A percentile compares a stretch with the other conserved stretches of the same genome.
phyloP scores from a whole-genome alignment of 2,888 invertebrate genomes.

The Drosophila putrida region DNA sequence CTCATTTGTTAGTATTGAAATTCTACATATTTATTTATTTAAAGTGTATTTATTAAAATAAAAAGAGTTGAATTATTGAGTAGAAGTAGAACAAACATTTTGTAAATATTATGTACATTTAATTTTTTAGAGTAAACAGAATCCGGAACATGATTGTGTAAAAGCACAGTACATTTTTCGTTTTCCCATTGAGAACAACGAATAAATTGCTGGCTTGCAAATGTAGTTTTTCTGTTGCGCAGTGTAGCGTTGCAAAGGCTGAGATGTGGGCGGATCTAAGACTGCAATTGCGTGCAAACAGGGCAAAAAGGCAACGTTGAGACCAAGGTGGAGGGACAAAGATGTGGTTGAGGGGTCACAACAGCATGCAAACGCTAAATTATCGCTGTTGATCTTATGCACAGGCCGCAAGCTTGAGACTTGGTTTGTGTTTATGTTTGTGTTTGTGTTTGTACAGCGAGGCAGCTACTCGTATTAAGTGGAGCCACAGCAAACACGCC shows the following conservation, averaged over 20 bases:
- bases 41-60: too few species aligned
- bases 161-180: conserved; percentile 22
- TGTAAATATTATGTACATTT: background rate
- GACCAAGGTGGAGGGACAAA: background rate
- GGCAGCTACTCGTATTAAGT: conserved; percentile 59
- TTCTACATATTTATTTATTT: too few species aligned
- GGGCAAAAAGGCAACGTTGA: background rate
- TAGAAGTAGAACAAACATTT: background rate
- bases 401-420: conserved; percentile 31
- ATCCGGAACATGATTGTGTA: background rate
- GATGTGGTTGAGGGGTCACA: conserved; percentile 14
- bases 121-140: background rate
- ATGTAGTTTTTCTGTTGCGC: conserved; percentile 32
- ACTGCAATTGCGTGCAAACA: conserved; percentile 9
- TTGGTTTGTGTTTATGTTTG: conserved; percentile 7
- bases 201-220: conserved; percentile 44
- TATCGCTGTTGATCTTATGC: conserved; percentile 74
- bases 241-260: conserved; percentile 49
- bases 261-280: conserved; percentile 44
- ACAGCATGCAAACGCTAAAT: conserved; percentile 71
- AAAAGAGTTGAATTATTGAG: too few species aligned
- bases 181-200: conserved; percentile 52
- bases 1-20: too few species aligned
- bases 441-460: conserved; percentile 13
- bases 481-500: conserved; percentile 29